A percentile compares a stretch with the other conserved stretches of the same genome.
Conservation (phyloP, 2,888 invertebrate species). For the Allygus modestus region DNA sequence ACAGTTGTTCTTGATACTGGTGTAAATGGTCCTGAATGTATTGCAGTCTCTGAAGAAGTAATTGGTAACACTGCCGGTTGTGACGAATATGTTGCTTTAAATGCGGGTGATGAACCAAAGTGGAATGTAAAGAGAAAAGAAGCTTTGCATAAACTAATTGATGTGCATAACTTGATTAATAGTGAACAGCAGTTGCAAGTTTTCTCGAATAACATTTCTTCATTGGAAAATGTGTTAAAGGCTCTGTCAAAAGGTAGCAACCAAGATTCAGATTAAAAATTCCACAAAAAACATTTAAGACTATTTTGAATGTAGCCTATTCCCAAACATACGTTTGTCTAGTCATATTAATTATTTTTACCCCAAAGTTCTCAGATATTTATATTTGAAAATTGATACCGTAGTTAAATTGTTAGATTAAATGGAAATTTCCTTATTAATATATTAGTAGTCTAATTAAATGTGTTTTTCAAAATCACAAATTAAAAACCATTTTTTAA, state of each 20-base stretch:
- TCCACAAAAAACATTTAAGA: too few relatives aligned
- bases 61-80: neutral
- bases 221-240: constrained; percentile 38
- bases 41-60: neutral
- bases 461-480: too few relatives aligned
- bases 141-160: constrained; percentile 4
- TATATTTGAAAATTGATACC: too few relatives aligned
- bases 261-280: neutral
- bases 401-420: too few relatives aligned
- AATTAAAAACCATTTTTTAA: too few relatives aligned
- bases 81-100: neutral
- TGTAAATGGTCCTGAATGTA: neutral
- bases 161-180: constrained; percentile 37
- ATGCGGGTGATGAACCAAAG: neutral
- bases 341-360: neutral
- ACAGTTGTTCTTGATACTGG: neutral
- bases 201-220: constrained; percentile 21
- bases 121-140: constrained; percentile 40
- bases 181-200: constrained; percentile 47
- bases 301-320: neutral
- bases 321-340: neutral
- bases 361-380: neutral
- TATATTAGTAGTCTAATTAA: too few relatives aligned
- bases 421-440: too few relatives aligned
- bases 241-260: constrained; percentile 10